Evolutionary conservation across 2,113 vertebrate species (phyloP), one percentile per base, ranked within the genome.

Genomic region (Saccopteryx bilineata): DNA sequence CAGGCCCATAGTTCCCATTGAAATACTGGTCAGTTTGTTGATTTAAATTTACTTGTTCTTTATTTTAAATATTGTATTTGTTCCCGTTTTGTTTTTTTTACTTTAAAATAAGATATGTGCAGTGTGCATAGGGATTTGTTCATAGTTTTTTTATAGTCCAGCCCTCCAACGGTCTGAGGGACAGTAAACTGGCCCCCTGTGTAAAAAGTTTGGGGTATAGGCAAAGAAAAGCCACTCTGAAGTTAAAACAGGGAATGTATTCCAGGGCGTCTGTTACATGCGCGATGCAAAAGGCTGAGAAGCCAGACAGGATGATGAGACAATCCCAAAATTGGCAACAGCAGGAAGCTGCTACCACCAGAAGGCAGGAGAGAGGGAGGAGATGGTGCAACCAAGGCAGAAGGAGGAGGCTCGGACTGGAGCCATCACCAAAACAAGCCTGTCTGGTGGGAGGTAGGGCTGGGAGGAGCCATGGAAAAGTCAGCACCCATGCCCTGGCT

Each of bases 391-490:
- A 61, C 8, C 48, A 79, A 63, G 52, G 58, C 68, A 0, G 0
- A 33, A 63, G 50, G 14, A n/a, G 48, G 50, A 80, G 13, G 7
- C 24, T 46, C 23, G 19, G 46, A 50, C 18, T 13, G 61, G 4
- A 58, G 18, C 61, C 71, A 19, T 5, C 31, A 8, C 14, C 63
- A 48, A 33, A 31, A 54, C n/a, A 15, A 24, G 12, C 26, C 50
- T 31, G 31, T 26, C 80, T 5, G 9, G 17, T 28, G 15, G 13
- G 33, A 71, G 28, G 4, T 4, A n/a, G 61, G 58, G 9, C 72
- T 17, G 0, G 6, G 14, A 24, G n/a, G 74, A 56, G 12, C 33
- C 2, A 1, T 0, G 14, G 12, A 21, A 60, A 17, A 48, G 75
- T 26, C 7, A 23, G n/a, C 15, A 2, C 18, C 15, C 14, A 17